These are phyloP conservation scores for Pogonocherus hispidulus DNA, from an alignment of 2,888 invertebrate species.

Conservation along the genomic window DNA sequence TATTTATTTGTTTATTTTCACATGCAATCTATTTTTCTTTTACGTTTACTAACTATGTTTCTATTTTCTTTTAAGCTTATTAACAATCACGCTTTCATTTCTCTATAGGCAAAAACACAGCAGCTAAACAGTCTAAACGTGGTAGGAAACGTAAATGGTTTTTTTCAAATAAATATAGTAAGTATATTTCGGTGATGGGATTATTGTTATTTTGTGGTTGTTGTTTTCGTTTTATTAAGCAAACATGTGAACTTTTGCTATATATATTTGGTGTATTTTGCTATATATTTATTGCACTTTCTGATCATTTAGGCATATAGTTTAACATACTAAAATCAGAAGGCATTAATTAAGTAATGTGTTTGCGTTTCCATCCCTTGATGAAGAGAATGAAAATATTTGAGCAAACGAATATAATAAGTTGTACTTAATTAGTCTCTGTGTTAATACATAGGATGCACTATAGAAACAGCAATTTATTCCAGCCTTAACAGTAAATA, in stretches of 20 bases:
- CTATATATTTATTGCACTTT: too few relatives aligned
- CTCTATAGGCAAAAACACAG: conserved; percentile 24
- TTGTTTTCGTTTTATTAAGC: not conserved
- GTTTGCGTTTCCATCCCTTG: too few relatives aligned
- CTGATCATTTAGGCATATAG: too few relatives aligned
- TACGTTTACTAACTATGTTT: conserved; percentile 7
- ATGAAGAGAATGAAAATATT: too few relatives aligned
- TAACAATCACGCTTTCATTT: conserved; percentile 31
- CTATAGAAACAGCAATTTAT: too few relatives aligned
- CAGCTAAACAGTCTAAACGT: conserved; percentile 37
- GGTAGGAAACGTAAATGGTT: conserved; percentile 43
- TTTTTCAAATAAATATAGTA: conserved; percentile 38
- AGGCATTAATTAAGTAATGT: too few relatives aligned
- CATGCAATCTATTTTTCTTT: not conserved
- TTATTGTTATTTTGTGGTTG: conserved; percentile 4
- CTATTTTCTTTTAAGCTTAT: conserved; percentile 18
- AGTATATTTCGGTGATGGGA: conserved; percentile 32
- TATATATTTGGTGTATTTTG: too few relatives aligned
- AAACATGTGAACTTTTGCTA: not conserved
- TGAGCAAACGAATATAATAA: too few relatives aligned
- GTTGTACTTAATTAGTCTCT: too few relatives aligned
- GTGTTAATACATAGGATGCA: too few relatives aligned
- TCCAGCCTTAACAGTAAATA: too few relatives aligned
- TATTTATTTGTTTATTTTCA: conserved; percentile 5
- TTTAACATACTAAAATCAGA: too few relatives aligned